phyloP scores from a whole-genome alignment of 2,113 vertebrate species.

The Capreolus pygargus region DNA sequence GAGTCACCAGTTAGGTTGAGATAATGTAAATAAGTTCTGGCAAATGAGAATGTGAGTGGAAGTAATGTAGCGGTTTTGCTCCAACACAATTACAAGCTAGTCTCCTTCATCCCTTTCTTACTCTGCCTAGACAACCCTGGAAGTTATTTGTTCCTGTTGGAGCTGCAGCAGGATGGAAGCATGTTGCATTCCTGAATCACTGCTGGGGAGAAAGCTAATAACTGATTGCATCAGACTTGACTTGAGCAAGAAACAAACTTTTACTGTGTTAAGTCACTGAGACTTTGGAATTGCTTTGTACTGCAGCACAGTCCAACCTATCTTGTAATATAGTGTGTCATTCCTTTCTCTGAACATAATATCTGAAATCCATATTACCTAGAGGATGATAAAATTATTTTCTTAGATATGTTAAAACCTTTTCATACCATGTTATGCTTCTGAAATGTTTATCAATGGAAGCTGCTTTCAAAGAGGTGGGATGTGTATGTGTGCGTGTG shows the following conservation, averaged over 20 bases:
- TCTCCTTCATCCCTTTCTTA: background rate
- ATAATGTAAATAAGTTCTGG: background rate
- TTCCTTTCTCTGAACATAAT: background rate
- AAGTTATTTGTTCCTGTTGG: background rate
- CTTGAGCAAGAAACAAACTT: constrained; percentile 8
- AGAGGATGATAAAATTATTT: background rate
- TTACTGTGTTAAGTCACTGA: background rate
- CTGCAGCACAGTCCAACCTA: background rate
- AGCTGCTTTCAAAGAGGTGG: background rate
- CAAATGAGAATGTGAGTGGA: background rate
- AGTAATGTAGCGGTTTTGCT: background rate
- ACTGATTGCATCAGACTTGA: background rate
- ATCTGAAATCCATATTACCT: background rate
- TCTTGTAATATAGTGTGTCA: background rate
- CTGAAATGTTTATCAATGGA: constrained; percentile 13
- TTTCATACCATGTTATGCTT: background rate
- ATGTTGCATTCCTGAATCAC: background rate
- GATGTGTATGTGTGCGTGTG: background rate
- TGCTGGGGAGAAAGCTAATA: background rate
- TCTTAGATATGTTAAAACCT: background rate
- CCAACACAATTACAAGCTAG: background rate
- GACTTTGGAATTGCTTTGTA: constrained; percentile 25
- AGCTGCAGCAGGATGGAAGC: background rate
- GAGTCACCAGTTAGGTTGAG: background rate
- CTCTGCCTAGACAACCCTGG: background rate